Base-by-base conservation (phyloP, 2,113 vertebrate genomes). In the Prunella fulvescens region DNA sequence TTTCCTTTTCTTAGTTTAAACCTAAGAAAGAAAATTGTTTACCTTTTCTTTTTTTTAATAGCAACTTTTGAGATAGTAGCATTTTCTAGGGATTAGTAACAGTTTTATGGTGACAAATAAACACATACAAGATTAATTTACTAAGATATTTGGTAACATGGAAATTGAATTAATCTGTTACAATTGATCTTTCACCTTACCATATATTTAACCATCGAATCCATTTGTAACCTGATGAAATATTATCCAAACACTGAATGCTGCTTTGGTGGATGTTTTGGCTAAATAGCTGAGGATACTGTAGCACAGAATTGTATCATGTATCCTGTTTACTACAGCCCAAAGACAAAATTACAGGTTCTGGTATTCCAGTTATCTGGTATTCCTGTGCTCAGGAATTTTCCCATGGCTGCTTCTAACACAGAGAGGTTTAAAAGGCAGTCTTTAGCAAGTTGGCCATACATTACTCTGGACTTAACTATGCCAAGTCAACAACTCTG, bases 201-300 rank as follows among this genome's bases (percentile, higher is more conserved):
- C 60, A 58, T 92, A 58, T 94, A 97, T 95, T 92, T 97, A 94
- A 88, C 91, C 81, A 22, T 93, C 62, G 18, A 91, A 88, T 91
- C 96, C 81, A 94, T 83, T 93, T 97, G 89, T 93, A 96, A 97
- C 92, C 86, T 90, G 79, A 89, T 93, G 69, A 95, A 95, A 95
- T 95, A 95, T 73, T 96, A 96, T 57, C 79, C 69, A 92, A 95
- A 96, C 85, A 88, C 12, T 0, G 5, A 96, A 79, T 91, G 72
- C 47, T 94, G 50, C 71, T 92, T 66, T 93, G 67, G 81, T 92
- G 86, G 92, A 95, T 94, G 85, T 97, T 96, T 91, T 96, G 88
- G 87, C 89, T 97, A 94, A 96, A 96, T 93, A 96, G 40, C 53
- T 95, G 82, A 77, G 83, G 95, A 94, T 96, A 95, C 15, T 92